Evolutionary conservation across 2,797 vertebrate genomes (phyloP).

Genomic region (Enteromius anoplus): DNA sequence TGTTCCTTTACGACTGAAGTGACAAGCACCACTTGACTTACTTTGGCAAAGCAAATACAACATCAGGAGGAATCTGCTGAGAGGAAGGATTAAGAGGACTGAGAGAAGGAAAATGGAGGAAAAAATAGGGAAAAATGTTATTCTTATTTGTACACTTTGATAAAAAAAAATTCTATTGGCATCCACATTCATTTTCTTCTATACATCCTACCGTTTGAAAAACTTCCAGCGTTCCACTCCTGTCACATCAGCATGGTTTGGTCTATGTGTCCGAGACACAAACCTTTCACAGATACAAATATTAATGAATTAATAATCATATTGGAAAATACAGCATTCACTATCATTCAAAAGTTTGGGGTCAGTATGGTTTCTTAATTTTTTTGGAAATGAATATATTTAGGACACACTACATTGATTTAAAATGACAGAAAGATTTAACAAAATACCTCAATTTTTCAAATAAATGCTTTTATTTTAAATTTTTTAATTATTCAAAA

Average conservation of each 20-base stretch:
- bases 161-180: not conserved
- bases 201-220: conserved; percentile 81
- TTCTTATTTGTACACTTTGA: not conserved
- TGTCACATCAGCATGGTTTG: conserved; percentile 72
- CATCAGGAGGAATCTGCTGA: conserved; percentile 69
- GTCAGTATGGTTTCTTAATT: not conserved
- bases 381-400: not conserved
- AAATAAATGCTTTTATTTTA: not conserved
- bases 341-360: not conserved
- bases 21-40: conserved; percentile 73
- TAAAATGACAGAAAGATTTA: not conserved
- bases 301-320: not conserved
- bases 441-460: not conserved
- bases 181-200: not conserved
- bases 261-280: conserved; percentile 63
- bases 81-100: conserved; percentile 80
- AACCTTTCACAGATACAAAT: conserved; percentile 67
- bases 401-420: not conserved
- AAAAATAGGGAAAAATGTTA: not conserved
- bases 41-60: conserved; percentile 71
- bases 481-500: not conserved
- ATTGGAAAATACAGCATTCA: not conserved
- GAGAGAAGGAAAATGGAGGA: conserved; percentile 46
- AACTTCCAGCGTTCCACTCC: conserved; percentile 90
- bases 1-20: not conserved